phyloP scores from a whole-genome alignment of 2,113 vertebrate genomes.

The Asarcornis scutulata region DNA sequence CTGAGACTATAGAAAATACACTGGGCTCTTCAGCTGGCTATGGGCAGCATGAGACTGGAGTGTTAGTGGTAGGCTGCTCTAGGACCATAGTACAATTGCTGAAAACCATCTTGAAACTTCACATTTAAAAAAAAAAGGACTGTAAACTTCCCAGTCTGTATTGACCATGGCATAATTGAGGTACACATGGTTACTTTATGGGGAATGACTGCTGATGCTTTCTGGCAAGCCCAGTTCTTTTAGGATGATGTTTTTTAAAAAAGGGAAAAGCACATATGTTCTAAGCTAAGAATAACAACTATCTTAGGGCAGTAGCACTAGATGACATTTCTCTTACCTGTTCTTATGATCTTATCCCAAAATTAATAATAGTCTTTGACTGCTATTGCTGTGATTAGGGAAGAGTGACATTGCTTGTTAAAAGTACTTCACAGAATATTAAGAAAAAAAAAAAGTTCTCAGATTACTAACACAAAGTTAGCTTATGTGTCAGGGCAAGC shows the following conservation, averaged over 20 bases:
- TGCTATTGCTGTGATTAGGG: not conserved
- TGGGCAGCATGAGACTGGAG: not conserved
- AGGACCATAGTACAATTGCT: not conserved
- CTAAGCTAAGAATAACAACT: not conserved
- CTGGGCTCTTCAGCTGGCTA: not conserved
- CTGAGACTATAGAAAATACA: not conserved
- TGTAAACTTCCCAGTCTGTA: not conserved
- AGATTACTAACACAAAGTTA: constrained; percentile 35
- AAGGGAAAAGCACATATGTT: fast-evolving
- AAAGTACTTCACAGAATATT: not conserved
- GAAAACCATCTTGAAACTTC: not conserved
- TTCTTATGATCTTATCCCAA: not conserved
- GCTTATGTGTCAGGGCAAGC: constrained; percentile 25
- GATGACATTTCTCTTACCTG: not conserved
- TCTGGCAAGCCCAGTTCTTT: not conserved
- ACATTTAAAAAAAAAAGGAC: not conserved
- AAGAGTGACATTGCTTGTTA: not conserved
- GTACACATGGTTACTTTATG: not conserved
- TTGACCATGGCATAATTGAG: not conserved
- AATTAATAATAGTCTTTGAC: not conserved
- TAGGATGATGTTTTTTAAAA: not conserved
- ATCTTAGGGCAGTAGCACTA: not conserved
- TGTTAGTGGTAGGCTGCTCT: not conserved
- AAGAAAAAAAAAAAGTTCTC: not conserved
- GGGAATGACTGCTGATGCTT: not conserved